These are phyloP conservation scores for Myotis davidii DNA, from an alignment of 2,113 vertebrate species.

Conservation along the genomic window DNA sequence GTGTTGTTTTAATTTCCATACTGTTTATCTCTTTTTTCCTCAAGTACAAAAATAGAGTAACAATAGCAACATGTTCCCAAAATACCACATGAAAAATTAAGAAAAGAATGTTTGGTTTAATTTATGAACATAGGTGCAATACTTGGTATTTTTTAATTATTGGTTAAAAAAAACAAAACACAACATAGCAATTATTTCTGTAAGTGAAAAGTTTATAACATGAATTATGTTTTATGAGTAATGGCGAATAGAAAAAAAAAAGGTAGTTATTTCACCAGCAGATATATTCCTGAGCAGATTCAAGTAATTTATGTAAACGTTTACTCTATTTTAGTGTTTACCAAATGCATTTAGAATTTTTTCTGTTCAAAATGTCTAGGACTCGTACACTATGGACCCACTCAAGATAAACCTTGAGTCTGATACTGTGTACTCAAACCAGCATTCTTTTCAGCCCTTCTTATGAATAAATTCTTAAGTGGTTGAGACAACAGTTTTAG, in stretches of 20 bases:
- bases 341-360: not conserved
- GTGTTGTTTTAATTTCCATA: not conserved
- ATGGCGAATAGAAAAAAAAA: not conserved
- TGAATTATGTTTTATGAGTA: not conserved
- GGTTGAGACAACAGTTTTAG: not conserved
- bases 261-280: not conserved
- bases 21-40: slow-evolving; percentile 13
- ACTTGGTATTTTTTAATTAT: slow-evolving; percentile 2
- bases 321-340: slow-evolving; percentile 8
- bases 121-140: not conserved
- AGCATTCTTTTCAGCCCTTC: not conserved
- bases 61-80: not conserved
- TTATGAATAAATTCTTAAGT: not conserved
- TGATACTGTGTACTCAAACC: not conserved
- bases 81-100: not conserved
- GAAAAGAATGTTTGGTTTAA: not conserved
- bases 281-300: not conserved
- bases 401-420: not conserved
- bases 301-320: not conserved
- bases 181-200: not conserved
- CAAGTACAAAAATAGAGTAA: not conserved
- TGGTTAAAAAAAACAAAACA: not conserved
- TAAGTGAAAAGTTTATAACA: not conserved
- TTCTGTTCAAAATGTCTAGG: not conserved
- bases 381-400: not conserved